Evolutionary conservation across 2,113 vertebrate genomes (phyloP).

Genomic region (Nematolebias whitei): DNA sequence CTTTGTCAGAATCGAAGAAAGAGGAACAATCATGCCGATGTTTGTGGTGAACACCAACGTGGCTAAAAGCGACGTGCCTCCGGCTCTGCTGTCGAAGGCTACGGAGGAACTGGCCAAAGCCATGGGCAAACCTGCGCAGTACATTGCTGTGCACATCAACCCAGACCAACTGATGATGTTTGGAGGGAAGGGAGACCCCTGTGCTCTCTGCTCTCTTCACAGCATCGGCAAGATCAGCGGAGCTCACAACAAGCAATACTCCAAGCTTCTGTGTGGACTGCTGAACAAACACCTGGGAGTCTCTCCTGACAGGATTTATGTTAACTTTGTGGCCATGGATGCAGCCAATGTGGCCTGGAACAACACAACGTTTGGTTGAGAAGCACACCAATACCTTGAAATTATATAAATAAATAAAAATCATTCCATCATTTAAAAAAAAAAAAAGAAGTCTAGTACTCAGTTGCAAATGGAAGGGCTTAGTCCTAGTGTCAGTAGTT

Average conservation of each 20-base stretch:
- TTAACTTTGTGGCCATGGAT: slow-evolving; percentile 79
- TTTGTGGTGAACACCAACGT: slow-evolving; percentile 91
- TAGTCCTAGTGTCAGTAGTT: no score
- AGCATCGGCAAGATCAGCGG: slow-evolving; percentile 94
- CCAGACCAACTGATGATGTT: slow-evolving; percentile 95
- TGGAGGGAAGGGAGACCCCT: slow-evolving; percentile 88
- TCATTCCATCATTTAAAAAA: no score
- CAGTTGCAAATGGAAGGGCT: no score
- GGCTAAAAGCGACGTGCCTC: slow-evolving; percentile 83
- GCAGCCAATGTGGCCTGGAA: slow-evolving; percentile 79
- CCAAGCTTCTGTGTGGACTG: slow-evolving; percentile 88
- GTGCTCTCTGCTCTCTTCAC: slow-evolving; percentile 90
- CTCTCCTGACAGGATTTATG: slow-evolving; percentile 85
- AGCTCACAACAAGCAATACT: slow-evolving; percentile 88
- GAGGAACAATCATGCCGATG: slow-evolving; percentile 85
- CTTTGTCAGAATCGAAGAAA: no score
- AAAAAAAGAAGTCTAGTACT: no score
- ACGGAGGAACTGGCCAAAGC: slow-evolving; percentile 88
- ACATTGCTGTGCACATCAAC: slow-evolving; percentile 90
- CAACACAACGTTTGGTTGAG: slow-evolving; percentile 79
- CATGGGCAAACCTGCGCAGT: slow-evolving; percentile 91
- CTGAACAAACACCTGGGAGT: slow-evolving; percentile 89
- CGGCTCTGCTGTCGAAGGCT: slow-evolving; percentile 83
- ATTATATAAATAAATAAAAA: not conserved
- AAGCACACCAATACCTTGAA: not conserved